Evolutionary conservation across 2,797 vertebrate genomes (phyloP).

Genomic region (Orientallactaga sibirica): DNA sequence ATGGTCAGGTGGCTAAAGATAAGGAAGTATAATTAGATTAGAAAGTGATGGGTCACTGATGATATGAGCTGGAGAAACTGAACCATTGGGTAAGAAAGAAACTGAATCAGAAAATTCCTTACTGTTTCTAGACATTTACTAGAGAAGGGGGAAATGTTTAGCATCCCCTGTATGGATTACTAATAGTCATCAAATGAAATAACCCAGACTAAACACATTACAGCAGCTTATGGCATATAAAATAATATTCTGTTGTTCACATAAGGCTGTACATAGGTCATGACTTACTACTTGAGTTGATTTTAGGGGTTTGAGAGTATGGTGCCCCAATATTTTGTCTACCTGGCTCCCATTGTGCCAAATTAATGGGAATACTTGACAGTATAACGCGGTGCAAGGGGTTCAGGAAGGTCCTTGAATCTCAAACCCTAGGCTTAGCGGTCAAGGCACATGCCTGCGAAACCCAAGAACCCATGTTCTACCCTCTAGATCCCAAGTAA

Average conservation of each 20-base stretch:
- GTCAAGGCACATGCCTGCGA: no score
- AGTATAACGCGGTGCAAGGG: no score
- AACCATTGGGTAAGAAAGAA: neutral
- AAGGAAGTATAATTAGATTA: no score
- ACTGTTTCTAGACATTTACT: neutral
- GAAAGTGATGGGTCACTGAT: neutral
- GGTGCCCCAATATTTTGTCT: neutral
- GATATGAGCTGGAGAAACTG: neutral
- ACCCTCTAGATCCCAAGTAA: no score
- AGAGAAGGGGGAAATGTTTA: neutral
- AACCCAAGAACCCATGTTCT: no score
- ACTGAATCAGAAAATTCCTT: neutral
- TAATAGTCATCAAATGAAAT: neutral
- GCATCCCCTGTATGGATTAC: neutral
- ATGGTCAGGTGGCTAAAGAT: neutral
- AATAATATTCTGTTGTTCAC: neutral
- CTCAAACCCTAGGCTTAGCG: no score
- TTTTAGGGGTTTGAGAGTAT: neutral
- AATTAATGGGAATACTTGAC: neutral
- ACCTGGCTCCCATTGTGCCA: conserved; percentile 67
- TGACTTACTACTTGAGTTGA: neutral
- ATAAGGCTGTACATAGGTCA: neutral
- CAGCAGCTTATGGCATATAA: neutral
- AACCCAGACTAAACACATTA: neutral
- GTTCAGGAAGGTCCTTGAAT: no score